These are phyloP conservation scores for Hermetia illucens DNA, from an alignment of 1,140 invertebrate genomes.

Conservation along the genomic window DNA sequence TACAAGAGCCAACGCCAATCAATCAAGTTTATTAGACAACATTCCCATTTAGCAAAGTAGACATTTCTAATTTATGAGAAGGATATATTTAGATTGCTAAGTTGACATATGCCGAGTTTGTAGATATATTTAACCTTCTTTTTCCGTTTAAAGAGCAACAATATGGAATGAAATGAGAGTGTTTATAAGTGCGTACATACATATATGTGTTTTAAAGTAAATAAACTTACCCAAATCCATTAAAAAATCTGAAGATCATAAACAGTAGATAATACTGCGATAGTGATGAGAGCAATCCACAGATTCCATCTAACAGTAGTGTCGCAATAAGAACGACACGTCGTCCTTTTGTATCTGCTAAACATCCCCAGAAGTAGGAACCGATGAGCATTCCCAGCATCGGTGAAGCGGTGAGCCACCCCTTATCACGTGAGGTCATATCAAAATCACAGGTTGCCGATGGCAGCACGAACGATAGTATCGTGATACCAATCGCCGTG, in stretches of 20 bases:
- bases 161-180: no score
- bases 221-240: constrained; percentile 68
- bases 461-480: constrained; percentile 64
- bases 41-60: no score
- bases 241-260: constrained; percentile 60
- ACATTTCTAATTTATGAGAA: no score
- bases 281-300: constrained; percentile 58
- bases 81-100: no score
- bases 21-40: no score
- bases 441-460: constrained; percentile 59
- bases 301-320: constrained; percentile 59
- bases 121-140: no score
- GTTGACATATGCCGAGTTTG: not conserved
- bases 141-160: no score
- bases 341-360: constrained; percentile 69
- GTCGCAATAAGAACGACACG: constrained; percentile 60
- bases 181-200: no score
- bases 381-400: constrained; percentile 78
- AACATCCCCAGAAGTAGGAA: constrained; percentile 78
- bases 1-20: no score
- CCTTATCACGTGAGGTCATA: constrained; percentile 60
- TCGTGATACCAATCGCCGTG: constrained; percentile 72
- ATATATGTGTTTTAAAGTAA: not conserved
- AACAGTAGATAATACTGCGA: constrained; percentile 63
- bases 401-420: constrained; percentile 57